Evolutionary conservation across 2,888 invertebrate genomes (phyloP).

Genomic region (Cephus runcator): DNA sequence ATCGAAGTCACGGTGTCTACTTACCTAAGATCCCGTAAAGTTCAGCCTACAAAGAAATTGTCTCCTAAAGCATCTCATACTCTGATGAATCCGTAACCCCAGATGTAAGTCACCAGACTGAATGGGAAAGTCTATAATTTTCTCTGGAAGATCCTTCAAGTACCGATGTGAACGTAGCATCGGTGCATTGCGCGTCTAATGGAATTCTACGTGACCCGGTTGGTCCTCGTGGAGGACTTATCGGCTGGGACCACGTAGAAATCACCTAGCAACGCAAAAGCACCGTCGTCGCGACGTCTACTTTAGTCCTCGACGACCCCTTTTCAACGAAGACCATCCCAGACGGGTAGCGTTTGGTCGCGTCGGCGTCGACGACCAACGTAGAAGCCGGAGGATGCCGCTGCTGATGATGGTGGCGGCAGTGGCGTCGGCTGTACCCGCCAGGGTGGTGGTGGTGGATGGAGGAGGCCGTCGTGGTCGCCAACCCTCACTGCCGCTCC

Average conservation of each 20-base stretch:
- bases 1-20: background rate
- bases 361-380: slow-evolving; percentile 21
- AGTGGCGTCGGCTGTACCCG: slow-evolving; percentile 21
- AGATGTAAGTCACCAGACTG: background rate
- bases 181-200: background rate
- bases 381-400: background rate
- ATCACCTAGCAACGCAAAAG: slow-evolving; percentile 32
- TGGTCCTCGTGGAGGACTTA: background rate
- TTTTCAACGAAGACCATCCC: background rate
- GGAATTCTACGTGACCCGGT: background rate
- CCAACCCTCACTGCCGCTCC: slow-evolving; percentile 39
- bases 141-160: background rate
- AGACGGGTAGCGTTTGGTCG: background rate
- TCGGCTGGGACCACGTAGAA: slow-evolving; percentile 11
- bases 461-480: slow-evolving; percentile 24
- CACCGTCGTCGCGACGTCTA: slow-evolving; percentile 5
- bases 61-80: background rate
- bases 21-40: background rate
- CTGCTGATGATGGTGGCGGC: background rate
- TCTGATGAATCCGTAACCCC: background rate
- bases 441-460: slow-evolving; percentile 34
- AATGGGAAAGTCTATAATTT: background rate
- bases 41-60: background rate
- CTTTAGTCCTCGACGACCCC: background rate
- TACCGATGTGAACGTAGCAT: background rate